phyloP scores from a whole-genome alignment of 2,888 invertebrate species.

The Lacanobia wlatinum region DNA sequence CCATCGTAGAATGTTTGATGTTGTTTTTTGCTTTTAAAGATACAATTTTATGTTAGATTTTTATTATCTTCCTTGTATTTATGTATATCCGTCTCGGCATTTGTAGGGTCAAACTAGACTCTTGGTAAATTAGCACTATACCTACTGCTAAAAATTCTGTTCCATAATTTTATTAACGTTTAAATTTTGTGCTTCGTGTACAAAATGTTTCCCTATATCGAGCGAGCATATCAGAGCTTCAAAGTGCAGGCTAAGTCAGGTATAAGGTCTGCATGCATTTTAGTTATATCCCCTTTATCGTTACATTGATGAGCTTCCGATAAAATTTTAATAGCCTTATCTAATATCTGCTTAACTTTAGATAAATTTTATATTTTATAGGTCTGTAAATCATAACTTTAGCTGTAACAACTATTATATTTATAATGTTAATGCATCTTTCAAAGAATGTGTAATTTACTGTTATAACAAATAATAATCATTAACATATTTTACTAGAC shows the following conservation, averaged over 20 bases:
- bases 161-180: neutral
- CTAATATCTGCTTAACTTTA: neutral
- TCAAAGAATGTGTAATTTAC: neutral
- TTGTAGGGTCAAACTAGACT: too few relatives aligned
- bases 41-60: neutral
- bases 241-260: neutral
- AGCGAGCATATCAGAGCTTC: neutral
- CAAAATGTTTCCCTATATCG: too few relatives aligned
- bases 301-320: constrained; percentile 7
- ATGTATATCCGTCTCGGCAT: neutral
- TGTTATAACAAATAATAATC: too few relatives aligned
- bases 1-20: constrained; percentile 20
- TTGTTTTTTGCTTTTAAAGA: constrained; percentile 37
- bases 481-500: neutral
- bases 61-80: neutral
- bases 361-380: constrained; percentile 24
- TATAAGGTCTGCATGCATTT: neutral
- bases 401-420: neutral
- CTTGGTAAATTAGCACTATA: too few relatives aligned
- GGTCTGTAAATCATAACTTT: constrained; percentile 15
- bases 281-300: neutral
- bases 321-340: constrained; percentile 8
- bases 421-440: constrained; percentile 1
- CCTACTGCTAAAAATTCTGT: too few relatives aligned
- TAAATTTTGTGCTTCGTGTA: neutral